Base-by-base conservation (phyloP, 1,140 invertebrate genomes). In the Camponotus floridanus region DNA sequence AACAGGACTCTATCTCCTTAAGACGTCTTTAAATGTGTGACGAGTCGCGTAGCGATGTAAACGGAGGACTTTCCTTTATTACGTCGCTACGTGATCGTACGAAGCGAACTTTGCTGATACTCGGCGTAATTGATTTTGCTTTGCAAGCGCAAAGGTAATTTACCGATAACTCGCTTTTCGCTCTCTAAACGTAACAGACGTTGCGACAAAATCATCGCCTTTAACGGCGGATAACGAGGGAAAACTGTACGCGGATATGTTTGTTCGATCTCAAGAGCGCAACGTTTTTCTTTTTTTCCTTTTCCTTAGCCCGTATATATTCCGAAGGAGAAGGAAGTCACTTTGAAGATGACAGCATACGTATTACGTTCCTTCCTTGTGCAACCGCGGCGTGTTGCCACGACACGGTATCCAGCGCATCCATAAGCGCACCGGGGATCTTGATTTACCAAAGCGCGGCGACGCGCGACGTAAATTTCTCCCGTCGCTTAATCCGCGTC, bases 71-170 rank as follows among this genome's bases (percentile, higher is more conserved):
- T 65, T 51, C 61, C 61, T 67, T 85, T 65, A 45, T 61, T 73
- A n/a, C 39, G 33, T 31, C 21, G 13, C 39, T 73, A 36, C 79
- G 68, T 48, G 68, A 83, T 83, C 79, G 39, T 39, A 51, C 48
- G 31, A 13, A 7, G n/a, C 39, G 26, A 83, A 61, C 39, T 45
- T 26, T 21, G 26, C 55, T 83, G 79, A 83, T 73, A 73, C 55
- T 48, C 51, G 26, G 39, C 39, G 55, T 74, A 83, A 83, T 83
- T 83, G 79, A 74, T 83, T 83, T 83, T 61, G 68, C 55, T 83
- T 83, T 83, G 55, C 61, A 73, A 74, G 55, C 55, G 36, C 51
- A 4, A 62, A 45, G 36, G 18, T 81, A 81, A 61, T 73, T 73
- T 39, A 4, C 48, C 33, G 45, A 33, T 68, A 81, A 71, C 36